Evolutionary conservation across 2,888 invertebrate species (phyloP).

Genomic region (Neoitamus cyanurus): DNA sequence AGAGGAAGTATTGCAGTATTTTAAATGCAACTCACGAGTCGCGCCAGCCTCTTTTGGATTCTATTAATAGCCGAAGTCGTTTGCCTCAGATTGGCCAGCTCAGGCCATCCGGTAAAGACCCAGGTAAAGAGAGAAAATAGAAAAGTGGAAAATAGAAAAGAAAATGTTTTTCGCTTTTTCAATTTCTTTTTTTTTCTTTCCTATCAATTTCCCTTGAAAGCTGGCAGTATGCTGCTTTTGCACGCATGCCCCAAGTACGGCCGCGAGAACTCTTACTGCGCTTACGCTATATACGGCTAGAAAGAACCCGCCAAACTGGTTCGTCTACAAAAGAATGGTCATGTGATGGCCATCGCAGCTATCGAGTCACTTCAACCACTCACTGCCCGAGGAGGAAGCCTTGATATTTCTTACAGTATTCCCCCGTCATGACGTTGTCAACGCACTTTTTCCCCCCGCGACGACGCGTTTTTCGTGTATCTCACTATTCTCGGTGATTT

Average conservation of each 20-base stretch:
- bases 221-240: background rate
- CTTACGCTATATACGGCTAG: constrained; percentile 30
- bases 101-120: background rate
- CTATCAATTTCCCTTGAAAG: constrained; percentile 31
- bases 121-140: constrained; percentile 36
- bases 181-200: constrained; percentile 16
- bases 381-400: background rate
- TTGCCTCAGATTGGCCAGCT: background rate
- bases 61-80: constrained; percentile 35
- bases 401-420: constrained; percentile 12
- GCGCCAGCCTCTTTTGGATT: background rate
- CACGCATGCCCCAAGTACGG: background rate
- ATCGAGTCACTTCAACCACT: background rate
- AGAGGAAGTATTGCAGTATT: background rate
- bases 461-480: background rate
- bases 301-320: constrained; percentile 36
- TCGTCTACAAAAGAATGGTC: background rate
- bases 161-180: constrained; percentile 35
- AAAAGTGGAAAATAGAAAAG: constrained; percentile 42
- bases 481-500: background rate
- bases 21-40: background rate
- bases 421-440: constrained; percentile 2
- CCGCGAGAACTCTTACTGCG: constrained; percentile 30
- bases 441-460: background rate
- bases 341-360: constrained; percentile 6